Evolutionary conservation across 2,888 invertebrate genomes (phyloP), one percentile per base, ranked within the genome.

Genomic region (Ochropleura leucogaster): DNA sequence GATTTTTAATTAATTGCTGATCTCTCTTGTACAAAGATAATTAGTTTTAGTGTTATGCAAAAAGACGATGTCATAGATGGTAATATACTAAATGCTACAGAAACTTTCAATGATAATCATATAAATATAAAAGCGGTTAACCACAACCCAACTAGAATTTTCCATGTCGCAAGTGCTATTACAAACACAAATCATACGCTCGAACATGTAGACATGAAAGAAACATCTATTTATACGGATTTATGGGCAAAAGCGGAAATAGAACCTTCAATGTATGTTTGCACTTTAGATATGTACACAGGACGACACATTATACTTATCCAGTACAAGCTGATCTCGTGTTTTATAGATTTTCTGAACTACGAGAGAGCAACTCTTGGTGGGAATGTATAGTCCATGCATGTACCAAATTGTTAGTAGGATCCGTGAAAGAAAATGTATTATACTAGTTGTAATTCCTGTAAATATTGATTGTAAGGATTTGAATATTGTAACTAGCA

Each of bases 401-500:
- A 74, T 72, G 65, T 73, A 60, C 44, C 64, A 14, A 16, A 70
- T 44, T 73, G 42, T 70, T 53, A 73, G 10, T 74, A 66, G 53
- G 51, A 10, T 69, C 30, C 67, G 40, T 65, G 16, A 40, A 12
- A 64, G 42, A 67, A 72, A 65, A 49, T 86, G 86, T 87, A 87
- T 42, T 77, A 87, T 86, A 87, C 65, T 84, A 84, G 78, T 72
- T 44, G 51, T 85, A 84, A 78, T 60, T 68, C 40, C 55, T 87
- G 88, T 88, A 88, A 69, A 87, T 88, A 86, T 76, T 77, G 18
- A 53, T 18, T 10, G 40, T 84, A 84, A 85, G 69, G 40, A 78
- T 82, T 85, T 84, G 78, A 72, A 77, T 84, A 83, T 79, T 82
- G 79, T 87, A 86, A 87, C 73, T 85, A 84, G 80, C 64, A 14